These are phyloP conservation scores for Sphyrna mokarran DNA, from an alignment of 2,113 vertebrate genomes.

Conservation along the genomic window DNA sequence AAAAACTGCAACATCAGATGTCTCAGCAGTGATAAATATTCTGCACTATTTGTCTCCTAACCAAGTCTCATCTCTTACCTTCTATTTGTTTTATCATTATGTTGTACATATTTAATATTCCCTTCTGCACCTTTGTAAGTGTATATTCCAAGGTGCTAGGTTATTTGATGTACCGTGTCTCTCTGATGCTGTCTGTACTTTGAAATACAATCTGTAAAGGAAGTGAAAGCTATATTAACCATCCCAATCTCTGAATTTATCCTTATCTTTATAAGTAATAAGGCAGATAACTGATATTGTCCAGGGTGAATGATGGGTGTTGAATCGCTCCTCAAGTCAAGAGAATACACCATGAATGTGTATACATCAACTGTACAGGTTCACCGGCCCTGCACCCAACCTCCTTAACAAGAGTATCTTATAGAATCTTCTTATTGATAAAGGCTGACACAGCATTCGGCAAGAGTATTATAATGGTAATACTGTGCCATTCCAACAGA, in stretches of 20 bases:
- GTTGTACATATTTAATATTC: neutral
- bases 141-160: neutral
- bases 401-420: neutral
- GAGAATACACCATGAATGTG: neutral
- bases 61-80: neutral
- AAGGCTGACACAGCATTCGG: too few relatives aligned
- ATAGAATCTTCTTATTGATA: neutral
- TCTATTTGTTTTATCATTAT: neutral
- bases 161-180: neutral
- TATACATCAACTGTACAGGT: neutral
- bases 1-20: neutral
- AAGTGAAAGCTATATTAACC: neutral
- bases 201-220: neutral
- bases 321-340: neutral
- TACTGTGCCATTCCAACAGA: neutral
- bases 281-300: neutral
- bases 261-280: neutral
- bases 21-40: neutral
- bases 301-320: neutral
- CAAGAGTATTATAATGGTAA: neutral
- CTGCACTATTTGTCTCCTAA: neutral
- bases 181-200: neutral
- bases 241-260: neutral
- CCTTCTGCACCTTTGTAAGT: neutral
- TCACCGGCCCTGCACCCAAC: too few relatives aligned